These are phyloP conservation scores for Lutraria lutraria DNA, from an alignment of 2,888 invertebrate species.

Conservation along the genomic window DNA sequence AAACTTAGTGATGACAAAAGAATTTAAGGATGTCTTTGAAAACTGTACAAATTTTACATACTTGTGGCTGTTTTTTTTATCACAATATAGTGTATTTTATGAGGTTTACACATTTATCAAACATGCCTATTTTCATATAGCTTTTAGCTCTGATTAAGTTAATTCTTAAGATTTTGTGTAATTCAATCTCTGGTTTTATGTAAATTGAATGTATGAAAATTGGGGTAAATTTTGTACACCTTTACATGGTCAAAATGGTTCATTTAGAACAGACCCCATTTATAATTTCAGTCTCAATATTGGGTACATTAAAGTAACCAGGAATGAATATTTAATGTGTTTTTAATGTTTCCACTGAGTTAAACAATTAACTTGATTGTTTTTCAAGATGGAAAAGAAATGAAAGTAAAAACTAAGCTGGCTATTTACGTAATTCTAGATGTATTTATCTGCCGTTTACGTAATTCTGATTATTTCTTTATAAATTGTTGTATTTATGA, in stretches of 20 bases:
- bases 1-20: too few species aligned
- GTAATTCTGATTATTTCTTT: background rate
- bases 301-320: background rate
- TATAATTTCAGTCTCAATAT: background rate
- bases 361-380: background rate
- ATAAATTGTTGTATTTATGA: background rate
- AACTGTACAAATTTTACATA: too few species aligned
- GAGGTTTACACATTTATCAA: background rate
- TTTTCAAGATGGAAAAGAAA: background rate
- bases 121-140: background rate
- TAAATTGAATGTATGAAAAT: constrained; percentile 17
- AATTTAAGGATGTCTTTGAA: too few species aligned
- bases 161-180: constrained; percentile 25
- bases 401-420: background rate
- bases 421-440: background rate
- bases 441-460: too few species aligned
- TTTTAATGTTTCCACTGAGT: background rate
- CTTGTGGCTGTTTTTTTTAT: too few species aligned
- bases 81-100: background rate
- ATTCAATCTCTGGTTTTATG: constrained; percentile 29
- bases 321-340: constrained; percentile 4
- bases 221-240: background rate
- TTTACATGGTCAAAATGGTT: background rate
- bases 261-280: background rate
- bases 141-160: background rate